Percentiles rank a stretch among this genome's conserved stretches.
Conservation (phyloP, 1,140 invertebrate species). For the Meloidogyne exigua region DNA sequence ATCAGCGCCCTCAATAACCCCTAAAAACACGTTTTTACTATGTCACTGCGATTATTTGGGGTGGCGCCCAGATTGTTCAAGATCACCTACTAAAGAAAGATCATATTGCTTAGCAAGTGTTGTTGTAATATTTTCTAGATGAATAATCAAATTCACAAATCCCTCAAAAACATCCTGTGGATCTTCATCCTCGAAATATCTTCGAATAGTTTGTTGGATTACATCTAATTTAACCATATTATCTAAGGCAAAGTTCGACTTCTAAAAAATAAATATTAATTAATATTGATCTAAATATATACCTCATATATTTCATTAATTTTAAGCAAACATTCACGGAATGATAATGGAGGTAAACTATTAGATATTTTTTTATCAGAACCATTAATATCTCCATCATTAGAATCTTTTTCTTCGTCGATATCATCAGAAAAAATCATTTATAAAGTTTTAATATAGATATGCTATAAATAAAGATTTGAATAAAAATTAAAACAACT, state of each 20-base stretch:
- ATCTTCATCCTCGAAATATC: constrained; percentile 32
- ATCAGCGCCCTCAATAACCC: no score
- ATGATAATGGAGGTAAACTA: background rate
- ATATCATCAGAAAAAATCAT: background rate
- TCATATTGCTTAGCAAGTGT: constrained; percentile 4
- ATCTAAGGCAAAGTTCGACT: background rate
- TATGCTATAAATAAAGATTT: background rate
- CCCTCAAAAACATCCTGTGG: constrained; percentile 32
- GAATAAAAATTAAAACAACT: no score
- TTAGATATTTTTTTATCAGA: background rate
- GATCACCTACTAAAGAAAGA: constrained; percentile 13
- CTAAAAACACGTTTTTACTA: no score
- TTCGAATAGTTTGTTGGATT: constrained; percentile 3
- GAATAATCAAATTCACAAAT: constrained; percentile 25
- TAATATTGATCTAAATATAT: background rate
- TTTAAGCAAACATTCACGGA: background rate
- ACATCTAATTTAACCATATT: background rate
- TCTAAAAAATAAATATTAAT: background rate
- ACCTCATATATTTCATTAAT: constrained; percentile 14
- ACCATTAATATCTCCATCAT: background rate
- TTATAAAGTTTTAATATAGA: background rate
- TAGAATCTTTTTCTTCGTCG: background rate
- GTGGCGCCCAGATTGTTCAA: background rate
- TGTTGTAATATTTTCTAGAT: constrained; percentile 9
- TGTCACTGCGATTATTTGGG: no score